Evolutionary conservation across 2,797 vertebrate species (phyloP), one percentile per base, ranked within the genome.

Genomic region (Epinephelus awoara): DNA sequence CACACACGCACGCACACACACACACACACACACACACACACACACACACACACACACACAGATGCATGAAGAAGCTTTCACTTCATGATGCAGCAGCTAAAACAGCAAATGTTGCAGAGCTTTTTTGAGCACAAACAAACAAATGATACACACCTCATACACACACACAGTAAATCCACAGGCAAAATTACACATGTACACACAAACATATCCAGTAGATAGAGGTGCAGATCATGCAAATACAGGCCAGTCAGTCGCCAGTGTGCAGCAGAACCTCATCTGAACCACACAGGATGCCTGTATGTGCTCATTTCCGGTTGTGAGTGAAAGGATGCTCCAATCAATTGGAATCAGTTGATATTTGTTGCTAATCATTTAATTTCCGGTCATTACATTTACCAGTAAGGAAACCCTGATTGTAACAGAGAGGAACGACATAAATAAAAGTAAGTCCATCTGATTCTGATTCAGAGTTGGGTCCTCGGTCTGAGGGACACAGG

Each of bases 171-270:
- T 14, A 18, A 21, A 85, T 6, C 72, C 15, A 77, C 64, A 80
- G 25, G 61, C 49, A 68, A 7, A 59, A 44, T 52, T 0, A 70
- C 51, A 51, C 55, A 40, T n/a, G 23, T 23, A 3, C 38, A 70
- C 65, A 79, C 51, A 44, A 27, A 66, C n/a, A 25, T 52, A 63
- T 25, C 40, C 21, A 61, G 21, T 6, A 58, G n/a, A n/a, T 3
- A 50, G 27, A 54, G 6, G n/a, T 79, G 80, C 70, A 82, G 52
- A 66, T 65, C 86, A 87, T 87, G 84, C 85, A 85, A 50, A 77
- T 80, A 66, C 73, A 69, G 67, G 54, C 63, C 34, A 58, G 65
- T 6, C 34, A 58, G 65, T 6, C 47, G 59, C 58, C 29, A 55
- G 52, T 78, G 75, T 70, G 71, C 75, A 77, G 52, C 56, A 81